Percentiles rank a stretch among this genome's conserved stretches.
phyloP scores from a whole-genome alignment of 2,888 invertebrate genomes.

The Hydraecia micacea region DNA sequence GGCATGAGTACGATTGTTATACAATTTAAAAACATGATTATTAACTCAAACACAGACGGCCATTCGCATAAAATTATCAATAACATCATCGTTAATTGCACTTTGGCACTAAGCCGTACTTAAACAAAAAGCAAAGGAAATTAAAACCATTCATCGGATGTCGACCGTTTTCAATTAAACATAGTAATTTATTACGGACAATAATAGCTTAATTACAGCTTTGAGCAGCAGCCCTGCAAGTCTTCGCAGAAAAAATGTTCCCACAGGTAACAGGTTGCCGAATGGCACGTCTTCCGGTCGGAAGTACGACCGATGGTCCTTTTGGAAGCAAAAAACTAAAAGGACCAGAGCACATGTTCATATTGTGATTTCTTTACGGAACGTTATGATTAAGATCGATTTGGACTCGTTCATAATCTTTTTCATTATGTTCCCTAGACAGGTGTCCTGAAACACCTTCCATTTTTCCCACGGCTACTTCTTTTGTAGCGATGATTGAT shows the following conservation, averaged over 20 bases:
- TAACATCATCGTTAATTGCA: slow-evolving; percentile 42
- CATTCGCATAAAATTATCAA: slow-evolving; percentile 31
- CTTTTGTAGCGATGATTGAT: slow-evolving; percentile 73
- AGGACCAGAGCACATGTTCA: slow-evolving; percentile 82
- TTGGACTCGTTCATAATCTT: slow-evolving; percentile 77
- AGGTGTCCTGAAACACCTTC: slow-evolving; percentile 84
- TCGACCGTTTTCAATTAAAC: slow-evolving; percentile 65
- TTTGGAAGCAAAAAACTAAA: slow-evolving; percentile 78
- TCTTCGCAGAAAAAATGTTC: slow-evolving; percentile 83
- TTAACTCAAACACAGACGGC: slow-evolving; percentile 1
- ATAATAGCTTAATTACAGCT: slow-evolving; percentile 72
- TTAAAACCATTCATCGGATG: slow-evolving; percentile 65
- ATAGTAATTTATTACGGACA: slow-evolving; percentile 66
- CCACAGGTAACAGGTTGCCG: slow-evolving; percentile 88
- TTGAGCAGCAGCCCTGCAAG: slow-evolving; percentile 77
- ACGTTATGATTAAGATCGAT: slow-evolving; percentile 83
- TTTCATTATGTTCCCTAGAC: slow-evolving; percentile 71
- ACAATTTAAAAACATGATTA: slow-evolving; percentile 32
- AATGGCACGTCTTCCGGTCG: slow-evolving; percentile 87
- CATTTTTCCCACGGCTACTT: slow-evolving; percentile 81
- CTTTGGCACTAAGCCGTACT: slow-evolving; percentile 45
- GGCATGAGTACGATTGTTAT: neutral
- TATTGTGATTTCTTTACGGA: slow-evolving; percentile 74
- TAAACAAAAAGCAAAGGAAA: slow-evolving; percentile 63
- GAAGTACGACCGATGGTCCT: slow-evolving; percentile 88